Percentiles rank a stretch among this genome's conserved stretches.
These are phyloP conservation scores for Lasiommata megera DNA, from an alignment of 2,888 invertebrate species.

Conservation along the genomic window DNA sequence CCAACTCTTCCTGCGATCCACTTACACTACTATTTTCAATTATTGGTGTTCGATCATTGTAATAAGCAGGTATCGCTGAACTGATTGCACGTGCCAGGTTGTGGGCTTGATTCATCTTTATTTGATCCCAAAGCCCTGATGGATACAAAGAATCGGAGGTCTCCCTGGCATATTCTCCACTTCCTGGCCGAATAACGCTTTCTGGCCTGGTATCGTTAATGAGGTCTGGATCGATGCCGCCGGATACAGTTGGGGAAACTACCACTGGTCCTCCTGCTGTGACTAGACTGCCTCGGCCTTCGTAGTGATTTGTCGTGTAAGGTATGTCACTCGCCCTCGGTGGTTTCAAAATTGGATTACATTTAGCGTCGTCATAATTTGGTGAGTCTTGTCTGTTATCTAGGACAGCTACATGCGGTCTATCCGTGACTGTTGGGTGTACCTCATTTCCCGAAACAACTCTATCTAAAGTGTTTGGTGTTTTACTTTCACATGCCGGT, in stretches of 20 bases:
- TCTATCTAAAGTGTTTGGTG: constrained; percentile 87
- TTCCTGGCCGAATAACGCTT: constrained; percentile 81
- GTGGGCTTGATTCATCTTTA: constrained; percentile 71
- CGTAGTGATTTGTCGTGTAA: constrained; percentile 86
- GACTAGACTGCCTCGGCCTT: constrained; percentile 84
- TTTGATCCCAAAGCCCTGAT: constrained; percentile 89
- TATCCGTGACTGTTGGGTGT: constrained; percentile 70
- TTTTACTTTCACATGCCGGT: constrained; percentile 88
- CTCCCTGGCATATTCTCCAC: constrained; percentile 90
- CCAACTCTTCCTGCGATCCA: constrained; percentile 82
- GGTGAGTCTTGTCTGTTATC: constrained; percentile 75
- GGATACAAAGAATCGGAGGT: constrained; percentile 89
- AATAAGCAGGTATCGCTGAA: constrained; percentile 81
- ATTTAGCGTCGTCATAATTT: constrained; percentile 65
- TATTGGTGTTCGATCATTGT: constrained; percentile 88
- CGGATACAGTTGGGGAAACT: constrained; percentile 87
- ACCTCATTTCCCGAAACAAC: constrained; percentile 83
- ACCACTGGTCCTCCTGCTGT: constrained; percentile 83
- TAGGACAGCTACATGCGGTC: constrained; percentile 80
- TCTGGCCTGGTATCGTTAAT: constrained; percentile 90
- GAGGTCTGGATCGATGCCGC: constrained; percentile 91
- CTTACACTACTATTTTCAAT: constrained; percentile 83
- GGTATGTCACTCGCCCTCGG: constrained; percentile 85
- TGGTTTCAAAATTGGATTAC: constrained; percentile 87
- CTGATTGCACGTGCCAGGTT: constrained; percentile 82